A percentile compares a stretch with the other conserved stretches of the same genome.
phyloP scores from a whole-genome alignment of 2,113 vertebrate species.

The Ursus arctos region DNA sequence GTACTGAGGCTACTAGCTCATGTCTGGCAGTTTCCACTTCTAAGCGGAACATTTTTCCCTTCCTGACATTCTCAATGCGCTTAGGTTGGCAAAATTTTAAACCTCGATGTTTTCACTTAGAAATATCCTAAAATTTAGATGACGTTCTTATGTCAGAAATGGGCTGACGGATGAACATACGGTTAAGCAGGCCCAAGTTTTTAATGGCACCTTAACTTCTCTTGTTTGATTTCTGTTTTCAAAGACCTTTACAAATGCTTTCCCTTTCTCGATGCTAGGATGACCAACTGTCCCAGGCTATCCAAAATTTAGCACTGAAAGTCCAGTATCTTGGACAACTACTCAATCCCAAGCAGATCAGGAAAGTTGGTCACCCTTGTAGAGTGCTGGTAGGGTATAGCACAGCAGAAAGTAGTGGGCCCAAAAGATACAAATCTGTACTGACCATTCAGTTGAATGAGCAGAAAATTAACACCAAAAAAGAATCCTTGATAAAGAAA shows the following conservation, averaged over 20 bases:
- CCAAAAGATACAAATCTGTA: neutral
- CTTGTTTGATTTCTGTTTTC: constrained; percentile 6
- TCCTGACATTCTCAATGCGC: neutral
- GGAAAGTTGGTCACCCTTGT: neutral
- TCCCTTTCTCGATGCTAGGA: neutral
- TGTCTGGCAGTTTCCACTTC: neutral
- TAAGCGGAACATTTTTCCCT: neutral
- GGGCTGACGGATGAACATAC: neutral
- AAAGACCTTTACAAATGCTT: neutral
- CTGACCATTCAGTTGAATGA: neutral
- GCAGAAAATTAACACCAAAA: neutral
- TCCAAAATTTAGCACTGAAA: neutral
- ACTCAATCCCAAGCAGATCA: neutral
- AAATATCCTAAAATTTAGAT: neutral
- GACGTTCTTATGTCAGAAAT: neutral
- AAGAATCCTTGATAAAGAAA: neutral
- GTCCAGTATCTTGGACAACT: neutral
- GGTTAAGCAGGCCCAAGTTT: neutral
- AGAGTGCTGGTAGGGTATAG: neutral
- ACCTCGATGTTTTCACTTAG: neutral
- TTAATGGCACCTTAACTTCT: neutral
- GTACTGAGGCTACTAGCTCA: neutral
- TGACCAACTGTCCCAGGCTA: neutral
- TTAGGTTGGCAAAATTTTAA: constrained; percentile 3
- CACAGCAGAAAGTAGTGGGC: neutral